A percentile compares a stretch with the other conserved stretches of the same genome.
These are phyloP conservation scores for Drosophila vallismaia DNA, from an alignment of 2,888 invertebrate genomes.

Conservation along the genomic window DNA sequence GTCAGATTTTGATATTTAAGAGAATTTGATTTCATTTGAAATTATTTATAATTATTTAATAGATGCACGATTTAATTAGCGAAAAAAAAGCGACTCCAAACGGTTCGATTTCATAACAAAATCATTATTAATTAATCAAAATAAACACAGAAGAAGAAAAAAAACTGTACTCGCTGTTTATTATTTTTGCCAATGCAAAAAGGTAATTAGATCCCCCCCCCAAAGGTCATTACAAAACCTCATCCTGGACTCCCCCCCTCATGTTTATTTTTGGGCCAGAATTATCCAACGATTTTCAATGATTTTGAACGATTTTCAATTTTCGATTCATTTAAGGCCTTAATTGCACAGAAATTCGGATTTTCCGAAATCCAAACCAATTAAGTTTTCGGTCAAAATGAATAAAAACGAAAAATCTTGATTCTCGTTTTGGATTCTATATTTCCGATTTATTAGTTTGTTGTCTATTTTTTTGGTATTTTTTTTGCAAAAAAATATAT, in stretches of 20 bases:
- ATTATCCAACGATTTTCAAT: neutral
- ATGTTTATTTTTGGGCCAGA: conserved; percentile 1
- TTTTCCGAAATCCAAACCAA: conserved; percentile 21
- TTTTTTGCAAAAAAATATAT: neutral
- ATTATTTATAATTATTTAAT: neutral
- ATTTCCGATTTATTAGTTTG: conserved; percentile 34
- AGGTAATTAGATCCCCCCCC: neutral
- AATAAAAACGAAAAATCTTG: conserved; percentile 29
- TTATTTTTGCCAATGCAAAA: conserved; percentile 4
- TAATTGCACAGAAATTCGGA: conserved; percentile 17
- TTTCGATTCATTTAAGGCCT: conserved; percentile 29
- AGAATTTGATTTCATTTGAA: neutral
- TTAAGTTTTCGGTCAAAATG: conserved; percentile 25
- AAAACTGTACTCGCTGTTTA: neutral
- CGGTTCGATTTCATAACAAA: neutral
- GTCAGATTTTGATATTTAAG: conserved; percentile 3
- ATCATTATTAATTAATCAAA: neutral
- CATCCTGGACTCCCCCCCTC: neutral
- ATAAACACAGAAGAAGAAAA: neutral
- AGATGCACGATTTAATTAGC: neutral
- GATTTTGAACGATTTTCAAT: conserved; percentile 2
- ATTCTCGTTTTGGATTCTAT: conserved; percentile 32
- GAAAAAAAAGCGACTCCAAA: neutral
- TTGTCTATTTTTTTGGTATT: conserved; percentile 3
- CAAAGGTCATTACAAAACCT: neutral